Evolutionary conservation across 2,113 vertebrate species (phyloP).

Genomic region (Mormoops blainvillei): DNA sequence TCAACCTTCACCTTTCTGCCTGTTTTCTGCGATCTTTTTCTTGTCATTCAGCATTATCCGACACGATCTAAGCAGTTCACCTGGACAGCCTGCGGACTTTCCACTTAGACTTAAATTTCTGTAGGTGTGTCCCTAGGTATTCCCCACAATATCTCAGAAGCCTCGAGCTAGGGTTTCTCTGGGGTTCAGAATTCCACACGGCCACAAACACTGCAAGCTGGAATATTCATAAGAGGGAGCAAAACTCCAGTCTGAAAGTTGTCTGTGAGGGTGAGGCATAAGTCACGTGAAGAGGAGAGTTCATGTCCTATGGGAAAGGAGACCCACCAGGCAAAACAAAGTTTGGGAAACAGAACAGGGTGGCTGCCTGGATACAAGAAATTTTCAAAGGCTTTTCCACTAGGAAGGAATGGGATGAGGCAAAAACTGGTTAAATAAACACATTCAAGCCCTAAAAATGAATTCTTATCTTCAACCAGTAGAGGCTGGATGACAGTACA

Average conservation of each 20-base stretch:
- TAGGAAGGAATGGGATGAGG: background rate
- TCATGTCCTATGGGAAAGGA: background rate
- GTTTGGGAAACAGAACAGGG: background rate
- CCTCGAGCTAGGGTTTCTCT: background rate
- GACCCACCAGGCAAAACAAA: background rate
- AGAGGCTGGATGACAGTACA: rapidly evolving
- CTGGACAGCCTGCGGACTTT: background rate
- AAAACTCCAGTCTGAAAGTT: background rate
- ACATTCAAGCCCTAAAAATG: background rate
- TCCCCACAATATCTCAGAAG: background rate
- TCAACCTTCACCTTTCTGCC: background rate
- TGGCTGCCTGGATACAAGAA: background rate
- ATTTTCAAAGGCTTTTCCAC: background rate
- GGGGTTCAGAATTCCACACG: background rate
- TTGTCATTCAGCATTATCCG: background rate
- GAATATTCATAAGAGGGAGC: no score
- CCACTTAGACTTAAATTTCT: background rate
- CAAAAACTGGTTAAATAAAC: background rate
- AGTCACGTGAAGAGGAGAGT: background rate
- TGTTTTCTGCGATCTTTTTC: background rate
- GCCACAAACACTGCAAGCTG: no score
- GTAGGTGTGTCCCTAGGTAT: background rate
- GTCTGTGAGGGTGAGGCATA: background rate
- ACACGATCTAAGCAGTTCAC: background rate
- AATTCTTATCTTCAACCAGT: background rate